phyloP scores from a whole-genome alignment of 2,113 vertebrate species.

The Malurus elegans region DNA sequence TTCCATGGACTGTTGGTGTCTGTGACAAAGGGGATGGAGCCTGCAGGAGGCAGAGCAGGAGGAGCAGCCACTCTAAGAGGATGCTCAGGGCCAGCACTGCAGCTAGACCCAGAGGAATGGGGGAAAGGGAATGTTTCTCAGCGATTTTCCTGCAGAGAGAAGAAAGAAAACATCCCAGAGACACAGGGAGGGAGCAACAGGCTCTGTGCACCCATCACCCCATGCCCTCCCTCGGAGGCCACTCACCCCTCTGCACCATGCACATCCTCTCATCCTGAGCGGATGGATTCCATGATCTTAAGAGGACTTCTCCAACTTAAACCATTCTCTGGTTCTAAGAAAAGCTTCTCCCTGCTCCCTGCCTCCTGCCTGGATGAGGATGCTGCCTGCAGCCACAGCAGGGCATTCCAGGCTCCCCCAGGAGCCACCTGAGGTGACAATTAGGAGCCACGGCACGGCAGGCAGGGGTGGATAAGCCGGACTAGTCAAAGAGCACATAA shows the following conservation, averaged over 20 bases:
- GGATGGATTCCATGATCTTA: neutral
- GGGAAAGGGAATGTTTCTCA: fast-evolving
- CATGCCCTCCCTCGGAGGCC: neutral
- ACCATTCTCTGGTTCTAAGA: neutral
- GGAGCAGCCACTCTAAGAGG: neutral
- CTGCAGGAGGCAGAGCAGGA: neutral
- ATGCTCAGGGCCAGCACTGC: neutral
- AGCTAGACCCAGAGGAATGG: fast-evolving
- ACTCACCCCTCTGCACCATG: fast-evolving
- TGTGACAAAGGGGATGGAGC: neutral
- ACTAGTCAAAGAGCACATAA: neutral
- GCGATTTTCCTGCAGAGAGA: neutral
- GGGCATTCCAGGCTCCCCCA: neutral
- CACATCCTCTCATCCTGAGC: too few species aligned
- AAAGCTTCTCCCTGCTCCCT: neutral
- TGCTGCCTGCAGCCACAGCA: neutral
- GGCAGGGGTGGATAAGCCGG: neutral
- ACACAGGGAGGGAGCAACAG: neutral
- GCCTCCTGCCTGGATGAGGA: neutral
- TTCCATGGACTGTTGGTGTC: neutral
- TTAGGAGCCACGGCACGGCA: neutral
- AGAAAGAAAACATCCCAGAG: fast-evolving
- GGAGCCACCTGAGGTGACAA: neutral
- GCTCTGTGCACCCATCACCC: neutral
- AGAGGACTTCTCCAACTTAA: neutral